A percentile compares a stretch with the other conserved stretches of the same genome.
Conservation (phyloP, 1,140 invertebrate species). For the Drosophila pectinifera region DNA sequence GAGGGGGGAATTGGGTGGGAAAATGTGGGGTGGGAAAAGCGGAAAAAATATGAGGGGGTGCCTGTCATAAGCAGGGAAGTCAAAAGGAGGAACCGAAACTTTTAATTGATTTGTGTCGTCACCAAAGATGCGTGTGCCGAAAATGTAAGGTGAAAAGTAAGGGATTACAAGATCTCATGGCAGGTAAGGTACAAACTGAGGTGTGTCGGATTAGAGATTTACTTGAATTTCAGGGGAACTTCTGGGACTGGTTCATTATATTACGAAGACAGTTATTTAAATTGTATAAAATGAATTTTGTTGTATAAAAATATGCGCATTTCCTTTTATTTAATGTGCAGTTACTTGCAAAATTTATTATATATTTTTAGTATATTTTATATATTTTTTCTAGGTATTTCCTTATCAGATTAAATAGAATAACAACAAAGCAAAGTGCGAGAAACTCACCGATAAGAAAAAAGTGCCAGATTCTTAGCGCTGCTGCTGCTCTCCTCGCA, state of each 20-base stretch:
- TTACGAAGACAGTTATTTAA: no score
- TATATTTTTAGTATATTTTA: neutral
- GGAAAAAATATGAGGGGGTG: neutral
- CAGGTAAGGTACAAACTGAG: neutral
- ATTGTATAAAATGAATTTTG: no score
- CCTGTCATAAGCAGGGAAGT: constrained; percentile 26
- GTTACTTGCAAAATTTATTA: neutral
- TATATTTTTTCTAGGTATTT: neutral
- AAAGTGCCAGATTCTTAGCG: constrained; percentile 59
- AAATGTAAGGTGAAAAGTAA: constrained; percentile 11
- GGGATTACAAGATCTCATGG: neutral
- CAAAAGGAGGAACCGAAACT: constrained; percentile 18
- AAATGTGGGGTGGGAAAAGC: neutral
- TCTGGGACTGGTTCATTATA: no score
- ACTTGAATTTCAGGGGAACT: no score
- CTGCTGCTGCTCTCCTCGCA: constrained; percentile 37
- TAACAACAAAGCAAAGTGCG: neutral
- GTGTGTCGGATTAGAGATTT: no score
- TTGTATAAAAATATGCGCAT: no score
- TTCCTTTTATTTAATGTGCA: no score
- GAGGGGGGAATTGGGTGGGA: constrained; percentile 3
- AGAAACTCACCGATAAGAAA: constrained; percentile 69
- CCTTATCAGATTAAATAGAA: neutral
- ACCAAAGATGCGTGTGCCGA: constrained; percentile 16
- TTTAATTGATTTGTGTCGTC: constrained; percentile 45